Evolutionary conservation across 2,797 vertebrate genomes (phyloP).

Genomic region (Anguilla obscura): DNA sequence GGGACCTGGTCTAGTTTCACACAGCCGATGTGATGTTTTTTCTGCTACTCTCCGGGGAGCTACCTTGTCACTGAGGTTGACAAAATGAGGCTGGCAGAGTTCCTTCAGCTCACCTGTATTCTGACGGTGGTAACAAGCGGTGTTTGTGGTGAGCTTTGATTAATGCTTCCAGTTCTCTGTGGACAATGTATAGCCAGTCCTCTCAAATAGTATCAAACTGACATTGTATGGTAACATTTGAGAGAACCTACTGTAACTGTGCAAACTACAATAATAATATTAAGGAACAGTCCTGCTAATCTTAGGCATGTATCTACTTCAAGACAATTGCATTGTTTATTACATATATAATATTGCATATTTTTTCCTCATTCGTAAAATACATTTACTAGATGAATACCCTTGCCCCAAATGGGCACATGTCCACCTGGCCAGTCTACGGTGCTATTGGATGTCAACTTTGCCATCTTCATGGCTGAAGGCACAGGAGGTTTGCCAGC

Average conservation of each 20-base stretch:
- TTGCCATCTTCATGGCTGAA: slow-evolving; percentile 57
- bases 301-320: background rate
- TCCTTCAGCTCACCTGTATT: slow-evolving; percentile 45
- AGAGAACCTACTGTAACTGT: background rate
- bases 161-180: slow-evolving; percentile 28
- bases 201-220: slow-evolving; percentile 9
- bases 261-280: background rate
- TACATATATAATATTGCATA: background rate
- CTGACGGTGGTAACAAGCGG: slow-evolving; percentile 32
- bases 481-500: slow-evolving; percentile 57
- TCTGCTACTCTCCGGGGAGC: background rate
- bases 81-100: slow-evolving; percentile 40
- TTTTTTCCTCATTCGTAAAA: background rate
- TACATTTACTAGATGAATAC: slow-evolving; percentile 53
- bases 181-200: slow-evolving; percentile 29
- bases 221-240: slow-evolving; percentile 51
- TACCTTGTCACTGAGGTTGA: slow-evolving; percentile 24
- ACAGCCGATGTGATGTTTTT: background rate
- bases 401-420: slow-evolving; percentile 66
- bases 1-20: background rate
- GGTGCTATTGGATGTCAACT: slow-evolving; percentile 73
- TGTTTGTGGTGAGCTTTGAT: slow-evolving; percentile 44
- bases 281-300: background rate
- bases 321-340: background rate
- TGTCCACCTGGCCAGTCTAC: slow-evolving; percentile 58